Conservation (phyloP, 2,888 invertebrate species). For the Drosophila kokeensis region DNA sequence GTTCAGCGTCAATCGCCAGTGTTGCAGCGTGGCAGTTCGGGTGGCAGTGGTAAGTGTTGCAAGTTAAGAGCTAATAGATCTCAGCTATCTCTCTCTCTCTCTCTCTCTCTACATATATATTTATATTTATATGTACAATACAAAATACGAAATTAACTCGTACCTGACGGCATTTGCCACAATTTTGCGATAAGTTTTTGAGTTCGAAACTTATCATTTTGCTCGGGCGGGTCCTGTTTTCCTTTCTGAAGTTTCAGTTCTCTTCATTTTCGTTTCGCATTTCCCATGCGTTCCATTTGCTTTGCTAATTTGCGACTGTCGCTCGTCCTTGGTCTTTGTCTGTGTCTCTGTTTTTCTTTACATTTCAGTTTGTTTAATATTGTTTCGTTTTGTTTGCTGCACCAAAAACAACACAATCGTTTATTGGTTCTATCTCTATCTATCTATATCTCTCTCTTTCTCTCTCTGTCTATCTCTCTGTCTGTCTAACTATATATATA, state of each 20-base stretch:
- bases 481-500: slow-evolving; percentile 14
- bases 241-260: slow-evolving; percentile 18
- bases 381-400: slow-evolving; percentile 51
- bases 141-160: slow-evolving; percentile 18
- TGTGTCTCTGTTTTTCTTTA: slow-evolving; percentile 36
- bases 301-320: slow-evolving; percentile 39
- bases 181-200: slow-evolving; percentile 5
- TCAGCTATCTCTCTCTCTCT: neutral
- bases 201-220: slow-evolving; percentile 10
- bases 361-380: slow-evolving; percentile 37
- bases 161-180: slow-evolving; percentile 27
- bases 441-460: slow-evolving; percentile 10
- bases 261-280: slow-evolving; percentile 20
- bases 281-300: slow-evolving; percentile 45
- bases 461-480: slow-evolving; percentile 12
- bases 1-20: slow-evolving; percentile 88
- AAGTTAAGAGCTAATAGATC: slow-evolving; percentile 4
- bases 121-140: slow-evolving; percentile 4
- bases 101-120: neutral
- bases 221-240: slow-evolving; percentile 39
- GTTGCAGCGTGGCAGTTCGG: slow-evolving; percentile 84
- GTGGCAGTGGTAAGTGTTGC: slow-evolving; percentile 83
- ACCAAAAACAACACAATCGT: slow-evolving; percentile 62
- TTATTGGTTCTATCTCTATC: slow-evolving; percentile 40
- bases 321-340: slow-evolving; percentile 22